Conservation (phyloP, 2,888 invertebrate species). For the Caenorhabditis panamensis region DNA sequence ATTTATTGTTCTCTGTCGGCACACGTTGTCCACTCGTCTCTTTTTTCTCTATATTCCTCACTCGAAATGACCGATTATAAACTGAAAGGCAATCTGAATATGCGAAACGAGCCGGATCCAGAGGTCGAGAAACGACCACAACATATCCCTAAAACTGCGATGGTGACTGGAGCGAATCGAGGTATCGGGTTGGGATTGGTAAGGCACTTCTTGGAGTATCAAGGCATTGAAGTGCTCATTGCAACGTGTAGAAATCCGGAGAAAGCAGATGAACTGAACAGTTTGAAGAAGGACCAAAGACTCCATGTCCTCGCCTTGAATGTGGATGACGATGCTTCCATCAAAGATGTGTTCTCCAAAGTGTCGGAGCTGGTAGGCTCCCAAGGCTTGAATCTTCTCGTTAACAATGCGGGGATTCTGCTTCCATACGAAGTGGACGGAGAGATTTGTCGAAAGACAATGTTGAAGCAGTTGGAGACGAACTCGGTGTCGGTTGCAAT, state of each 20-base stretch:
- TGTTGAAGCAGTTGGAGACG: slow-evolving; percentile 49
- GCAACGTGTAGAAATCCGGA: slow-evolving; percentile 55
- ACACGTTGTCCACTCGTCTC: background rate
- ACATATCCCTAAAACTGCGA: slow-evolving; percentile 35
- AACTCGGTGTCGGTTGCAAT: slow-evolving; percentile 47
- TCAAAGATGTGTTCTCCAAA: slow-evolving; percentile 34
- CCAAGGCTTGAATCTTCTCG: slow-evolving; percentile 47
- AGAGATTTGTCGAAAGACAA: slow-evolving; percentile 36
- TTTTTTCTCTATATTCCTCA: too few species aligned
- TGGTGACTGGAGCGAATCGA: slow-evolving; percentile 59
- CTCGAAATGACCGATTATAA: slow-evolving; percentile 39
- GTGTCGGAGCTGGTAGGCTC: slow-evolving; percentile 33
- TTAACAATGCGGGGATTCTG: slow-evolving; percentile 62
- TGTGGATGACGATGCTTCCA: slow-evolving; percentile 56
- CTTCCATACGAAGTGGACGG: slow-evolving; percentile 49
- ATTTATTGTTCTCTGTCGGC: background rate
- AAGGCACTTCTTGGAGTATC: slow-evolving; percentile 40
- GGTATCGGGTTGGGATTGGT: slow-evolving; percentile 58
- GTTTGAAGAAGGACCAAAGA: slow-evolving; percentile 28
- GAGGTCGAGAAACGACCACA: slow-evolving; percentile 29
- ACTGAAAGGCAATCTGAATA: slow-evolving; percentile 37
- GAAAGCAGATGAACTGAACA: slow-evolving; percentile 43
- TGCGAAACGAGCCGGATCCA: slow-evolving; percentile 36
- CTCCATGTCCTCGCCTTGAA: slow-evolving; percentile 54
- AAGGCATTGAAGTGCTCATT: slow-evolving; percentile 31